Percentiles rank a stretch among this genome's conserved stretches.
These are phyloP conservation scores for Ornithoptera alexandrae DNA, from an alignment of 2,888 invertebrate genomes.

Conservation along the genomic window DNA sequence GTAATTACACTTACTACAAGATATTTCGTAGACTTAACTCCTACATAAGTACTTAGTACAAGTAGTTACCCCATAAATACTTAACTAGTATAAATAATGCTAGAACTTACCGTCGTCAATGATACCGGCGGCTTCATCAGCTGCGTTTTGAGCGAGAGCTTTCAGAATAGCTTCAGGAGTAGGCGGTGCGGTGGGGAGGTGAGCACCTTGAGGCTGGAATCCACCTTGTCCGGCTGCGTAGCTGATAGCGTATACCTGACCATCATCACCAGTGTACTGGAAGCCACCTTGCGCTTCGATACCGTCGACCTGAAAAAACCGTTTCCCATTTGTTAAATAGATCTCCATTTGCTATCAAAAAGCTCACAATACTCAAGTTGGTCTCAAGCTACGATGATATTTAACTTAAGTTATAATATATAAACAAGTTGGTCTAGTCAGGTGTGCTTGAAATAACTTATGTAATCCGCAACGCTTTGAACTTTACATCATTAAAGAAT, in stretches of 20 bases:
- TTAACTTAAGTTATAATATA: too few species aligned
- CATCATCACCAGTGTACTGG: conserved; percentile 82
- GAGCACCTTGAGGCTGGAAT: conserved; percentile 79
- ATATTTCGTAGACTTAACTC: too few species aligned
- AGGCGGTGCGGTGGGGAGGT: conserved; percentile 81
- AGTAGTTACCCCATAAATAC: too few species aligned
- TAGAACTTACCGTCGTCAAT: conserved; percentile 71
- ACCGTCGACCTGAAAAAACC: conserved; percentile 65
- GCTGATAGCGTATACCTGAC: conserved; percentile 75
- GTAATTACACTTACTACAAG: too few species aligned
- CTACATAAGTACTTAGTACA: too few species aligned
- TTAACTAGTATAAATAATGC: too few species aligned
- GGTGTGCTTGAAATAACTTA: neutral
- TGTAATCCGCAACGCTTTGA: neutral
- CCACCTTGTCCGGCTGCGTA: conserved; percentile 81
- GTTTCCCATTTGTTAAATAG: neutral
- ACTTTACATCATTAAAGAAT: neutral
- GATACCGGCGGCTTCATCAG: conserved; percentile 79
- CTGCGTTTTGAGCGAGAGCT: conserved; percentile 76
- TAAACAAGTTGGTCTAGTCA: too few species aligned
- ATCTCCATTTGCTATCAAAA: too few species aligned
- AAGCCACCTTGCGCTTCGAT: conserved; percentile 79
- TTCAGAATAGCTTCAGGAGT: conserved; percentile 80
- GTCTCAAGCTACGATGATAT: too few species aligned
- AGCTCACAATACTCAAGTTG: too few species aligned